A percentile compares a stretch with the other conserved stretches of the same genome.
These are phyloP conservation scores for Copidosoma aretas DNA, from an alignment of 2,888 invertebrate species.

Conservation along the genomic window DNA sequence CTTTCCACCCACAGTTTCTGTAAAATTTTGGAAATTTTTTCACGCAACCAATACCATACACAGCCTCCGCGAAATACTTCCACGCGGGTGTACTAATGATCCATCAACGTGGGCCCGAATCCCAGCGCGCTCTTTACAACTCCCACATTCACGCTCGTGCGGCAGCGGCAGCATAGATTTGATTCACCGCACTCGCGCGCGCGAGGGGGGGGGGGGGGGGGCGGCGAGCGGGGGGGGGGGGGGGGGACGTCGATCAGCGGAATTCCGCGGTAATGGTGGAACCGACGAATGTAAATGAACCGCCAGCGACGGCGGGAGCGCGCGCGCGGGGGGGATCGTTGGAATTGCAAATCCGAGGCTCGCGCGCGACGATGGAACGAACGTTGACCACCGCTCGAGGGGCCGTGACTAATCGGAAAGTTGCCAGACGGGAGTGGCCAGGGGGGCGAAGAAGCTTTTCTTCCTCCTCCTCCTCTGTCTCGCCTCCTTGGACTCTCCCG, in stretches of 20 bases:
- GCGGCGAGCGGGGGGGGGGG: no score
- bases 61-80: no score
- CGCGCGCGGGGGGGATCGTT: slow-evolving; percentile 37
- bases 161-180: not conserved
- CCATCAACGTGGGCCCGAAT: no score
- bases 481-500: not conserved
- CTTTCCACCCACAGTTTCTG: no score
- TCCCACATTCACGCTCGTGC: no score
- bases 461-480: not conserved
- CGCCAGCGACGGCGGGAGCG: slow-evolving; percentile 7
- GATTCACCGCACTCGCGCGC: not conserved
- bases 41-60: no score
- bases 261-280: slow-evolving; percentile 25
- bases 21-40: no score
- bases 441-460: not conserved
- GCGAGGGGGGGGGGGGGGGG: no score
- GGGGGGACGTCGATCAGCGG: slow-evolving; percentile 10
- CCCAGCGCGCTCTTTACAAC: no score
- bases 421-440: slow-evolving; percentile 7
- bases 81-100: no score
- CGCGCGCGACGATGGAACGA: slow-evolving; percentile 45
- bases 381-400: slow-evolving; percentile 41
- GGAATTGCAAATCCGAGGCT: slow-evolving; percentile 45
- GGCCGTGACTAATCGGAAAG: slow-evolving; percentile 42
- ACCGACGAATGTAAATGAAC: slow-evolving; percentile 35